Conservation (phyloP, 2,888 invertebrate genomes). For the Pollenia griseotomentosa region DNA sequence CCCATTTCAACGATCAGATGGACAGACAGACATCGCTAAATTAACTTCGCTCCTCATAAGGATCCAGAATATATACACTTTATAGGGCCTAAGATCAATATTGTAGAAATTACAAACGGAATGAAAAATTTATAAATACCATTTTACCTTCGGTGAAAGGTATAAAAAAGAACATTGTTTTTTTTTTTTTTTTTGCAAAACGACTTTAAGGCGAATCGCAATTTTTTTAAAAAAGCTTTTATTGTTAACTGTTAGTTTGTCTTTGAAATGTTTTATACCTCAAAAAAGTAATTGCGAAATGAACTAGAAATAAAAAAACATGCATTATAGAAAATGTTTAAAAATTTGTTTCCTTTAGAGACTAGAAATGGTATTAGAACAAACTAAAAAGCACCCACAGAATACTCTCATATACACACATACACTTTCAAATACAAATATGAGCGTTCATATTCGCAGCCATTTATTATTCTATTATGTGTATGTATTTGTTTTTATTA, state of each 20-base stretch:
- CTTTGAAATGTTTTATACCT: background rate
- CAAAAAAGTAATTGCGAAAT: background rate
- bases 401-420: background rate
- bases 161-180: background rate
- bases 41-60: too few species aligned
- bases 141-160: too few species aligned
- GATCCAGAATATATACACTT: too few species aligned
- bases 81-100: too few species aligned
- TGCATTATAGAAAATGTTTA: constrained; percentile 4
- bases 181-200: background rate
- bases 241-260: too few species aligned
- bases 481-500: background rate
- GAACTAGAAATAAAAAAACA: background rate
- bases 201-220: too few species aligned
- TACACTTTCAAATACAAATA: background rate
- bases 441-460: background rate
- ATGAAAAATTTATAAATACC: too few species aligned
- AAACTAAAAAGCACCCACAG: background rate
- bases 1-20: too few species aligned
- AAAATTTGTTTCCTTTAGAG: constrained; percentile 9
- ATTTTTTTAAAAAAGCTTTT: too few species aligned
- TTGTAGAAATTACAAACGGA: too few species aligned
- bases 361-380: constrained; percentile 35
- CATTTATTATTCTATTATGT: constrained; percentile 35
- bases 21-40: too few species aligned